A percentile compares a stretch with the other conserved stretches of the same genome.
Evolutionary conservation across 2,113 vertebrate species (phyloP).

Genomic region (Condylura cristata): DNA sequence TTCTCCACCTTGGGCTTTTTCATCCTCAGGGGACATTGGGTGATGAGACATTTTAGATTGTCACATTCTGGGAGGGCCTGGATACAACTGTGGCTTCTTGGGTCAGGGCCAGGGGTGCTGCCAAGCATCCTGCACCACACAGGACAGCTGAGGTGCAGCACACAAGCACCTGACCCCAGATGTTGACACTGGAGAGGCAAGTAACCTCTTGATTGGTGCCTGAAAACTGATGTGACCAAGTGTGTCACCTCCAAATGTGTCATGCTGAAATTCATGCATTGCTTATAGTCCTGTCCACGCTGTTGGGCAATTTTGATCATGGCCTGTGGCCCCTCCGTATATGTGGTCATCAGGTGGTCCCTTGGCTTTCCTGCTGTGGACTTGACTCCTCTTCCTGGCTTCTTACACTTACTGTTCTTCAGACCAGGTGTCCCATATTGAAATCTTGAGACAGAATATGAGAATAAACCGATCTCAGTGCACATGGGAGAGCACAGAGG

Average conservation of each 20-base stretch:
- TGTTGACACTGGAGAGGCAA: background rate
- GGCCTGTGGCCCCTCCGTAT: background rate
- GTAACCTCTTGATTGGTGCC: background rate
- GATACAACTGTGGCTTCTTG: background rate
- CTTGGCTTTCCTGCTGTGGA: background rate
- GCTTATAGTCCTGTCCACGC: background rate
- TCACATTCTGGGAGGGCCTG: background rate
- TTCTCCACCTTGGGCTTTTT: background rate
- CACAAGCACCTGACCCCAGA: background rate
- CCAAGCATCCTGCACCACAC: no score
- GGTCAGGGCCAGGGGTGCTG: background rate
- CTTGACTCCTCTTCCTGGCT: background rate
- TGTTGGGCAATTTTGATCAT: background rate
- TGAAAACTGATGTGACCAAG: background rate
- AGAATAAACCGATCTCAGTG: background rate
- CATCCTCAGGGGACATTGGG: background rate
- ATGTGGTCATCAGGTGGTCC: background rate
- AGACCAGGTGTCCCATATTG: background rate
- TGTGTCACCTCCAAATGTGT: fast-evolving
- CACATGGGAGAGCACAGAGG: fast-evolving
- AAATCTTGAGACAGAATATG: background rate
- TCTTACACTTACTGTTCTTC: background rate
- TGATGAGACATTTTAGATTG: background rate
- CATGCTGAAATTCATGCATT: background rate
- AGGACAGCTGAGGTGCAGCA: no score